Base-by-base conservation (phyloP, 2,797 vertebrate species). In the Parambassis ranga region DNA sequence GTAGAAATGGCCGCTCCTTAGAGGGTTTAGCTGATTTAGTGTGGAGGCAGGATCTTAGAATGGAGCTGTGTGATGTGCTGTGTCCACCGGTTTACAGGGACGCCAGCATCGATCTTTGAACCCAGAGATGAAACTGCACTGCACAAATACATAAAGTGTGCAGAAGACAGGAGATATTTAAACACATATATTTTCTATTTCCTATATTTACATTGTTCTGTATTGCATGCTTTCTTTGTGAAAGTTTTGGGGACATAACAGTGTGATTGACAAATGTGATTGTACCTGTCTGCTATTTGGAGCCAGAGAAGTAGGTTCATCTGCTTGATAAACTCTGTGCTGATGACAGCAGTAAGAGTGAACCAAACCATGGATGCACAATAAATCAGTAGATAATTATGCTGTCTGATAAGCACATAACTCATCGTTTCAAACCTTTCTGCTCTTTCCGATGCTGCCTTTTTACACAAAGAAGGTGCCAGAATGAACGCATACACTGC, bases 41-140 rank as follows among this genome's bases (percentile, higher is more conserved):
- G 44, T 13, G 18, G 20, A 51, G 26, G 51, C 26, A 55, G 37
- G 59, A 16, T 44, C 46, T 49, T 10, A 57, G 44, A 38, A 36
- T 11, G 0, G 10, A 36, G 23, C 36, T 10, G 33, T 30, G 14
- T 19, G 31, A 46, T 26, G 56, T 31, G 36, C 30, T 57, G 37
- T 9, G 10, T 37, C 0, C 30, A 23, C 1, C 4, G 26, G 46
- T 66, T 69, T 42, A 33, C 4, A 1, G 10, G 5, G 24, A 49
- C 50, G 22, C 61, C 37, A 51, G 44, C 32, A 58, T 31, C 3
- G 9, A 24, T 30, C 27, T 50, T 23, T 48, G 15, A 55, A 51
- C 10, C 26, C 2, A 5, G 7, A 5, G 1, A 23, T n/a, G 2
- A 32, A 7, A 20, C 1, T 23, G 3, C 13, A 38, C 31, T 18